phyloP scores from a whole-genome alignment of 2,888 invertebrate species.

The Ochropacha duplaris region DNA sequence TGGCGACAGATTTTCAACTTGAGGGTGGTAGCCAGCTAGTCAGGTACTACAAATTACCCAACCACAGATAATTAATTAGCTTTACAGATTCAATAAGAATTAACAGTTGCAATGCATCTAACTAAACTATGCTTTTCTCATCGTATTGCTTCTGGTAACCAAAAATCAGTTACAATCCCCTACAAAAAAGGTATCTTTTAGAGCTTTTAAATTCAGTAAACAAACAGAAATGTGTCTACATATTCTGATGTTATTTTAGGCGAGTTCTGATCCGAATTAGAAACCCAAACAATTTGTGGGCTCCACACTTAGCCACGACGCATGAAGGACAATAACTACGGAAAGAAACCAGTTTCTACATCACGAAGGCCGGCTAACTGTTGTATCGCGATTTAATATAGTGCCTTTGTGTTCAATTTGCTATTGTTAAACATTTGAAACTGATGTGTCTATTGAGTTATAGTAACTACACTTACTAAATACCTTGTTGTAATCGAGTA shows the following conservation, averaged over 20 bases:
- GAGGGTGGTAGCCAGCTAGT: too few species aligned
- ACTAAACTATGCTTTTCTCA: too few species aligned
- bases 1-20: too few species aligned
- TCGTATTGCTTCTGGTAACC: background rate
- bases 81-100: too few species aligned
- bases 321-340: slow-evolving; percentile 38
- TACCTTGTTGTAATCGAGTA: background rate
- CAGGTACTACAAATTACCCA: too few species aligned
- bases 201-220: background rate
- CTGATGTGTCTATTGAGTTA: background rate
- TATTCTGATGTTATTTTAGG: background rate
- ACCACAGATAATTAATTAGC: too few species aligned
- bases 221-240: background rate
- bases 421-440: background rate
- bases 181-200: background rate
- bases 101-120: too few species aligned
- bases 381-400: slow-evolving; percentile 28
- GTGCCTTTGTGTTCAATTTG: slow-evolving; percentile 20
- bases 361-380: slow-evolving; percentile 27
- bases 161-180: background rate
- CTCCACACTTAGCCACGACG: slow-evolving; percentile 13
- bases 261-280: background rate
- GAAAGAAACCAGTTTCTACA: slow-evolving; percentile 27
- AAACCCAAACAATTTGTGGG: slow-evolving; percentile 22
- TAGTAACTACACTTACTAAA: background rate